phyloP scores from a whole-genome alignment of 1,140 invertebrate species.

The Drosophila ogumai region DNA sequence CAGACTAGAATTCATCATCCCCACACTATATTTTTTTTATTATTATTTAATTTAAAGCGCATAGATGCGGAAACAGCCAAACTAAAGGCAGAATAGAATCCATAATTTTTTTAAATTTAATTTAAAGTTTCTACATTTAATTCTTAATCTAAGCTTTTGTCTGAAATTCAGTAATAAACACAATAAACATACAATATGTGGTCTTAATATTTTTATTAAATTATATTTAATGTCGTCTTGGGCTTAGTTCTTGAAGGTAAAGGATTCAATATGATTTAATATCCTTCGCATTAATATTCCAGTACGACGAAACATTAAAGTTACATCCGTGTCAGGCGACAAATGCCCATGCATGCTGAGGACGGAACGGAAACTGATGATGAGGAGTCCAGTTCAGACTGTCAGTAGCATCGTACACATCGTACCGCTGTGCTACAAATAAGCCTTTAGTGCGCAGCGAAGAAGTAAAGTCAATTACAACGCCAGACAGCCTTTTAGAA shows the following conservation, averaged over 20 bases:
- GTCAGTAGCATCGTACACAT: constrained; percentile 36
- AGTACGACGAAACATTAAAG: neutral
- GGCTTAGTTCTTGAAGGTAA: no score
- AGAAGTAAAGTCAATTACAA: constrained; percentile 70
- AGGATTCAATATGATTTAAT: neutral
- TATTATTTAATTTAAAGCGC: neutral
- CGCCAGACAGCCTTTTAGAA: constrained; percentile 39
- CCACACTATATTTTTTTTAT: neutral
- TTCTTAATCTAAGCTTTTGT: constrained; percentile 9
- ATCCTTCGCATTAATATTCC: neutral
- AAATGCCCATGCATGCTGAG: constrained; percentile 40
- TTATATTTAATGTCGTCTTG: no score
- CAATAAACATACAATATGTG: neutral
- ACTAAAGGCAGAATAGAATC: no score
- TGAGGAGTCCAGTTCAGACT: constrained; percentile 44
- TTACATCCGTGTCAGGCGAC: neutral
- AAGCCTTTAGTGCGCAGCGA: constrained; percentile 20
- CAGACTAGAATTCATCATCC: constrained; percentile 12
- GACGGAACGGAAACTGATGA: constrained; percentile 60
- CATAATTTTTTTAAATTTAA: no score
- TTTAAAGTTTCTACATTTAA: neutral
- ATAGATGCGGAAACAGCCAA: no score
- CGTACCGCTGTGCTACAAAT: constrained; percentile 41
- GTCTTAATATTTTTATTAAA: no score
- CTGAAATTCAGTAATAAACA: constrained; percentile 11